Evolutionary conservation across 2,113 vertebrate species (phyloP).

Genomic region (Puffinus mauretanicus): DNA sequence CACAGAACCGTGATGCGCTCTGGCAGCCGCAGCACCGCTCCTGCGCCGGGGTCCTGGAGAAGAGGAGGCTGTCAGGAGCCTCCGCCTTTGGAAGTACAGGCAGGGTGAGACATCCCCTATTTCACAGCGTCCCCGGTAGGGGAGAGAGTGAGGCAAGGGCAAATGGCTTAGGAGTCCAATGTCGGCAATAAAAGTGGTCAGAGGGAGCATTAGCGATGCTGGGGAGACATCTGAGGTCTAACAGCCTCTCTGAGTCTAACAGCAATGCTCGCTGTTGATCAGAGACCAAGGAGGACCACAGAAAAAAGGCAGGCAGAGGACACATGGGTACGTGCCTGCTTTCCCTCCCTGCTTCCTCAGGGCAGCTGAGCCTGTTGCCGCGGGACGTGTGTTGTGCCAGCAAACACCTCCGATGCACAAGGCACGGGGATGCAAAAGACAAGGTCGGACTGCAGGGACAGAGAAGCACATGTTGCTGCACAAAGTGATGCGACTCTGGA

Average conservation of each 20-base stretch:
- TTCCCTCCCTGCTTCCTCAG: neutral
- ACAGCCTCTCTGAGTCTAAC: neutral
- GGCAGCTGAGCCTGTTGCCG: neutral
- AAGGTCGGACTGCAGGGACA: neutral
- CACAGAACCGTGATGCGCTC: neutral
- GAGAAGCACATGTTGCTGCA: neutral
- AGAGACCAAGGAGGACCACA: neutral
- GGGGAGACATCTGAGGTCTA: neutral
- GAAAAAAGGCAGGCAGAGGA: neutral
- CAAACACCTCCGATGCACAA: neutral
- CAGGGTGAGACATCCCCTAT: neutral
- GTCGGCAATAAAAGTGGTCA: neutral
- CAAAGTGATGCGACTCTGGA: neutral
- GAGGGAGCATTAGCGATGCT: neutral
- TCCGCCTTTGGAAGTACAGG: neutral
- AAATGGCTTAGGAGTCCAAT: neutral
- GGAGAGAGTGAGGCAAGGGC: neutral
- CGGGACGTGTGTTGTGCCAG: neutral
- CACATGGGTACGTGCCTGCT: neutral
- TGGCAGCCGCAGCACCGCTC: fast-evolving
- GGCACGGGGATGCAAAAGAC: neutral
- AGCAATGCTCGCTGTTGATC: fast-evolving
- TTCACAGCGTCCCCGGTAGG: neutral
- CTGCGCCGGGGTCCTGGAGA: fast-evolving
- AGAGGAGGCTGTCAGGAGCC: neutral